Percentiles rank a stretch among this genome's conserved stretches.
These are phyloP conservation scores for Dinomys branickii DNA, from an alignment of 2,113 vertebrate genomes.

Conservation along the genomic window DNA sequence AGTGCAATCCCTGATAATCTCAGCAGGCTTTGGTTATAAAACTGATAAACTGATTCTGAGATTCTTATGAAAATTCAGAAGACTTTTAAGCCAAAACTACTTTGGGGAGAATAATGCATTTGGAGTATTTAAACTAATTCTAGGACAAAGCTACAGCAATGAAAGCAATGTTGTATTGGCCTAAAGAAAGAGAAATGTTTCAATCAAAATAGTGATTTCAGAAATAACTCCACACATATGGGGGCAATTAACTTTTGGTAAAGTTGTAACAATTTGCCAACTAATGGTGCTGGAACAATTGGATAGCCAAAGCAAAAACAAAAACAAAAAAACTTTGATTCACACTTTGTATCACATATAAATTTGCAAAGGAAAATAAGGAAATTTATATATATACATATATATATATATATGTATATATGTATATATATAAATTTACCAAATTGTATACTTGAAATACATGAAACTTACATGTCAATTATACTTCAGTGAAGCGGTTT, in stretches of 20 bases:
- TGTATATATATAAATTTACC: background rate
- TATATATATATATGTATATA: background rate
- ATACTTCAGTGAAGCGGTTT: background rate
- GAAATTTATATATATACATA: too few species aligned
- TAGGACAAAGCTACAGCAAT: background rate
- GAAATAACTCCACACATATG: background rate
- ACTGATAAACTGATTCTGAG: background rate
- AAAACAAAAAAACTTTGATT: background rate
- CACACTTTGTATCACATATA: background rate
- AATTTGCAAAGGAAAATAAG: background rate
- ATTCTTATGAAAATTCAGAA: conserved; percentile 44
- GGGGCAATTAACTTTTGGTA: conserved; percentile 24
- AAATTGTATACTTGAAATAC: background rate
- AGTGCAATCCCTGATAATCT: background rate
- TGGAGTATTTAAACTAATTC: background rate
- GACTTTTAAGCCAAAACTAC: background rate
- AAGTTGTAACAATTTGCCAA: background rate
- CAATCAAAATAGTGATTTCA: background rate
- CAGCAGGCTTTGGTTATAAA: background rate
- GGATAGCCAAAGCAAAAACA: background rate
- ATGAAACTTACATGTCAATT: background rate
- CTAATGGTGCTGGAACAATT: background rate
- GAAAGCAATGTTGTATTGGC: background rate
- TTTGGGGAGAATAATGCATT: background rate
- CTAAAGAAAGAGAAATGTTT: background rate